phyloP scores from a whole-genome alignment of 2,113 vertebrate species.

The Cathartes aura region DNA sequence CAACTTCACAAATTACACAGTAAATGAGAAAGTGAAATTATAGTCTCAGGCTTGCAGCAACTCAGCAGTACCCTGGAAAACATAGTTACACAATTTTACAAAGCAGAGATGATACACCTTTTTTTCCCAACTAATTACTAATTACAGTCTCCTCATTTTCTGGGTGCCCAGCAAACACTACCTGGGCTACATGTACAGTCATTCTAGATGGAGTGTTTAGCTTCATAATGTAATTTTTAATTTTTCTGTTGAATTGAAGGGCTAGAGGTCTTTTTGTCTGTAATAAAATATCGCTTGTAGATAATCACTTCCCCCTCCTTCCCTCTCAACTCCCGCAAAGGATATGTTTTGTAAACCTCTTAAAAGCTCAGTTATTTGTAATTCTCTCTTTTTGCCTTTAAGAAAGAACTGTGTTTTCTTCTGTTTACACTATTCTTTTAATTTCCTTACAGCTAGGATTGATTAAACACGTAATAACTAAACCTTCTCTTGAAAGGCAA shows the following conservation, averaged over 20 bases:
- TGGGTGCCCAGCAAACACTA: not conserved
- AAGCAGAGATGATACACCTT: not conserved
- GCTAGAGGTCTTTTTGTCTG: not conserved
- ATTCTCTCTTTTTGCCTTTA: constrained; percentile 29
- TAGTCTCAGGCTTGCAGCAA: not conserved
- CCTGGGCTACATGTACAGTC: not conserved
- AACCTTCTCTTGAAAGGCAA: constrained; percentile 46
- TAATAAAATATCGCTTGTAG: not conserved
- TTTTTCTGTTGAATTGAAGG: not conserved
- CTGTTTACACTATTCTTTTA: constrained; percentile 14
- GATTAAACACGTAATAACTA: constrained; percentile 70
- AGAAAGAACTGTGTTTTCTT: constrained; percentile 13
- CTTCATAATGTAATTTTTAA: not conserved
- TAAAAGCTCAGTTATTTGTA: not conserved
- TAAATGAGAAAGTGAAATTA: not conserved
- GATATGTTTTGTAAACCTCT: not conserved
- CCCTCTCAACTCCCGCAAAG: not conserved
- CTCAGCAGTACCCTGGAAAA: not conserved
- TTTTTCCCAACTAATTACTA: not conserved
- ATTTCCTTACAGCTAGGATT: constrained; percentile 58
- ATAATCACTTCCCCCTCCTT: not conserved
- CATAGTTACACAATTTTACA: not conserved
- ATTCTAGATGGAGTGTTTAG: not conserved
- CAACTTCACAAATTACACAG: not conserved
- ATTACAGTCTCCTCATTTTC: not conserved